Percentiles rank a stretch among this genome's conserved stretches.
Conservation (phyloP, 2,113 vertebrate species). For the Nanorana parkeri region DNA sequence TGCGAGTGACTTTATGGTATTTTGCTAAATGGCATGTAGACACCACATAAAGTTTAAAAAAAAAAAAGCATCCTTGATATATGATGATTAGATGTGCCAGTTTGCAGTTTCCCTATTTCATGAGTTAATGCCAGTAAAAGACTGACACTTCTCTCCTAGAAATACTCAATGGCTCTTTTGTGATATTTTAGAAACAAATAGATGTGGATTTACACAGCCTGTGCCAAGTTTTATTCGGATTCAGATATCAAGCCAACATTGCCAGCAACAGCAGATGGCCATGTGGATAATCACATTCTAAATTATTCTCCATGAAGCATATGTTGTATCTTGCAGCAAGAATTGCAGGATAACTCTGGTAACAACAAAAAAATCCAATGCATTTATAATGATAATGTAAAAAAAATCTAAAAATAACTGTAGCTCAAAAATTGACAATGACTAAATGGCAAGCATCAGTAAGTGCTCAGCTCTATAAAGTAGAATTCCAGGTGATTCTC, state of each 20-base stretch:
- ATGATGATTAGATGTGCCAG: slow-evolving; percentile 1
- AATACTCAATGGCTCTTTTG: slow-evolving; percentile 14
- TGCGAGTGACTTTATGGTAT: no score
- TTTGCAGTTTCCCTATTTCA: slow-evolving; percentile 2
- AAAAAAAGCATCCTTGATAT: not conserved
- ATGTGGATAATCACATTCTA: slow-evolving; percentile 52
- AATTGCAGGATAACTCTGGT: slow-evolving; percentile 7
- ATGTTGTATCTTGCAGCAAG: slow-evolving; percentile 28
- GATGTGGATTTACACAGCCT: slow-evolving; percentile 12
- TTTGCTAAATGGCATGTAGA: no score
- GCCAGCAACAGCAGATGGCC: slow-evolving; percentile 49
- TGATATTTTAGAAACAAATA: slow-evolving; percentile 29
- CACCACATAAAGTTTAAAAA: no score
- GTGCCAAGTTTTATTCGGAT: slow-evolving; percentile 37
- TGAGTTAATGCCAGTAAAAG: not conserved
- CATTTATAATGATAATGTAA: no score
- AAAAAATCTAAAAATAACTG: no score
- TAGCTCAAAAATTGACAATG: not conserved
- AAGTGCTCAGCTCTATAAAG: not conserved
- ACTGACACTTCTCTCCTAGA: not conserved
- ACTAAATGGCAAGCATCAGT: not conserved
- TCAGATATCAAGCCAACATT: slow-evolving; percentile 43
- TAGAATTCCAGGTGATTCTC: not conserved
- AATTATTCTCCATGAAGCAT: slow-evolving; percentile 49
- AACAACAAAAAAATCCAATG: not conserved